Evolutionary conservation across 2,113 vertebrate genomes (phyloP), one percentile per base, ranked within the genome.

Genomic region (Rynchops niger): DNA sequence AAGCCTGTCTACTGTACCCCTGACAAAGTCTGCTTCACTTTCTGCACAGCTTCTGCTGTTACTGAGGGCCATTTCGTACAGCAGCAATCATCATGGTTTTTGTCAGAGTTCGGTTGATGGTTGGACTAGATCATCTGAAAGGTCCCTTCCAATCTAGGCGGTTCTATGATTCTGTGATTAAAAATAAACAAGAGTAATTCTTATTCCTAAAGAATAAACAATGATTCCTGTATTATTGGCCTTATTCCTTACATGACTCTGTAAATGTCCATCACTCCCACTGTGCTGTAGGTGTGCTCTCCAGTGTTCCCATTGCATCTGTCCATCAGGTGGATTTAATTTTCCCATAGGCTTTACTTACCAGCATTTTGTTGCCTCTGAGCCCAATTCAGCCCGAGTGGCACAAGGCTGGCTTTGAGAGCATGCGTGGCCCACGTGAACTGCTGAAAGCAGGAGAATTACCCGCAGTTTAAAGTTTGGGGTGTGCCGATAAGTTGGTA

Each of bases 371-470:
- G 16, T 18, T 91, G 34, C 43, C 27, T 74, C 56, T 56, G 56
- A 26, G 61, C 56, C 59, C 59, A 40, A 16, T 59, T 70, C 52
- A 74, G 53, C 56, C 69, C 2, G 3, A 49, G 40, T 12, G 52
- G 65, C 83, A 65, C n/a, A 15, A 45, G 36, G 36, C 52, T 72
- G 70, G 11, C 18, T 85, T 69, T 45, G 66, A 65, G 49, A 87
- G 4, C 17, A 0, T 4, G 22, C 7, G 9, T 18, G 73, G 66
- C 14, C 49, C 74, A 3, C 0, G 0, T 36, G 56, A 81, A 62
- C 73, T 26, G 53, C 89, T 90, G 66, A 53, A 79, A 76, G 47
- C 76, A 70, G 17, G 34, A 93, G 56, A 83, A 21, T 14, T 14
- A 32, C 23, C 30, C 23, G 1, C 10, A 47, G 25, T 22, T 71